phyloP scores from a whole-genome alignment of 2,797 vertebrate species.

The Tokudaia tokunoshimensis region DNA sequence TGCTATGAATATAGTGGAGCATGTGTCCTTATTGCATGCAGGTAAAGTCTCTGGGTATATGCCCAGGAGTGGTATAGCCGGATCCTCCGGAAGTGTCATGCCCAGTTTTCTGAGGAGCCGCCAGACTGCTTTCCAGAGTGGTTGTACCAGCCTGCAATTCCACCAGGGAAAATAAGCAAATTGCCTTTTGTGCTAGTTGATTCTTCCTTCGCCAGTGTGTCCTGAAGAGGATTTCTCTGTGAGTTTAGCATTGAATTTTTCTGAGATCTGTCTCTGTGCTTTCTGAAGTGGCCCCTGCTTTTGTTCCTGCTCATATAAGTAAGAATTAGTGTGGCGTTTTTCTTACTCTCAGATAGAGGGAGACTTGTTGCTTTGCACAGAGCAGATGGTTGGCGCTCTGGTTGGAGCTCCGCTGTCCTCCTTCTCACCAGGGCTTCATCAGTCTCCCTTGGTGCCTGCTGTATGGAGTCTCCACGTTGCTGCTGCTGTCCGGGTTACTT shows the following conservation, averaged over 20 bases:
- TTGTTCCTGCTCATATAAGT: conserved; percentile 40
- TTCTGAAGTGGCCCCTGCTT: conserved; percentile 44
- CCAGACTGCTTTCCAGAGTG: no score
- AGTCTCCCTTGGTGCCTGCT: background rate
- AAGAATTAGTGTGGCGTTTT: background rate
- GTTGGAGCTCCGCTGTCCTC: background rate
- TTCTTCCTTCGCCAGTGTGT: conserved; percentile 68
- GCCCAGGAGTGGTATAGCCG: no score
- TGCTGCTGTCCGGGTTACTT: background rate
- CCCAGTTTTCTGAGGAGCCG: no score
- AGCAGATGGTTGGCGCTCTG: background rate
- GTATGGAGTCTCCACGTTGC: background rate
- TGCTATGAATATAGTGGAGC: no score
- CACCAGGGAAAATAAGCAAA: no score
- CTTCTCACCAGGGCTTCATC: background rate
- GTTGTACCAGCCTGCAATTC: no score
- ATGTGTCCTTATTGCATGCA: no score
- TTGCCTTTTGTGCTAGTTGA: conserved; percentile 77
- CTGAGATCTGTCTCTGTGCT: background rate
- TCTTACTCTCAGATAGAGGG: background rate
- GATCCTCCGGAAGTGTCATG: no score
- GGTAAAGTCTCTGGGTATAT: no score
- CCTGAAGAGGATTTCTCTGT: conserved; percentile 62
- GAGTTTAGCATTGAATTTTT: conserved; percentile 59
- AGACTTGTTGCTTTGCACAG: background rate